Conservation (phyloP, 2,113 vertebrate genomes). For the Buteo buteo region DNA sequence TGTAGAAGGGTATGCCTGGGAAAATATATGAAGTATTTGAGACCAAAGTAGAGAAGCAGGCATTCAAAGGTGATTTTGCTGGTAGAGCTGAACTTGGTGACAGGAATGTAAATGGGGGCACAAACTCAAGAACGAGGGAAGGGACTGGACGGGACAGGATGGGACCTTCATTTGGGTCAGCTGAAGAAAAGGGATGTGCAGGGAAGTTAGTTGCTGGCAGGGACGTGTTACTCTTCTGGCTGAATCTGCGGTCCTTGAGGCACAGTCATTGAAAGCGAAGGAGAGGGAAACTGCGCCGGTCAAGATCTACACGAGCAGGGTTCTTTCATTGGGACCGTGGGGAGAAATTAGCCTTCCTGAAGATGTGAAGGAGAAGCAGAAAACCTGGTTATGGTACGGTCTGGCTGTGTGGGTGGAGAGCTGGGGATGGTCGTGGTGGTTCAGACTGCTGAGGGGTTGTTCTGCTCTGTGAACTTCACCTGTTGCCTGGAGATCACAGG, state of each 20-base stretch:
- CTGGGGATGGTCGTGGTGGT: rapidly evolving
- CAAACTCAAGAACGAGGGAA: background rate
- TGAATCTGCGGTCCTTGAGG: background rate
- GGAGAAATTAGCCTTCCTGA: background rate
- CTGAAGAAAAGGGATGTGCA: background rate
- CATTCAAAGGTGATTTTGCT: background rate
- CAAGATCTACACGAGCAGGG: rapidly evolving
- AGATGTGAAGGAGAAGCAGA: background rate
- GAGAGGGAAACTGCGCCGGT: background rate
- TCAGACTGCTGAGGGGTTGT: rapidly evolving
- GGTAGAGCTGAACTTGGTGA: background rate
- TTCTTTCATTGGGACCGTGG: background rate
- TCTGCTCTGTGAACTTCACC: background rate
- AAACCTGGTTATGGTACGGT: background rate
- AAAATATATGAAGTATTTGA: background rate
- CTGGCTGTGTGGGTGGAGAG: background rate
- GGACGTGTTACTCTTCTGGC: background rate
- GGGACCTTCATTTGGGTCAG: background rate
- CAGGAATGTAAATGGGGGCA: background rate
- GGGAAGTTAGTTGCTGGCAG: background rate
- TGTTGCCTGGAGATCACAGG: background rate
- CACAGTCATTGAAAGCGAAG: background rate
- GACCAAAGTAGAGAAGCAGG: background rate
- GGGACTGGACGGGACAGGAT: background rate
- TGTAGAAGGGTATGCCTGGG: background rate